Evolutionary conservation across 2,888 invertebrate species (phyloP), one percentile per base, ranked within the genome.

Genomic region (Myopa testacea): DNA sequence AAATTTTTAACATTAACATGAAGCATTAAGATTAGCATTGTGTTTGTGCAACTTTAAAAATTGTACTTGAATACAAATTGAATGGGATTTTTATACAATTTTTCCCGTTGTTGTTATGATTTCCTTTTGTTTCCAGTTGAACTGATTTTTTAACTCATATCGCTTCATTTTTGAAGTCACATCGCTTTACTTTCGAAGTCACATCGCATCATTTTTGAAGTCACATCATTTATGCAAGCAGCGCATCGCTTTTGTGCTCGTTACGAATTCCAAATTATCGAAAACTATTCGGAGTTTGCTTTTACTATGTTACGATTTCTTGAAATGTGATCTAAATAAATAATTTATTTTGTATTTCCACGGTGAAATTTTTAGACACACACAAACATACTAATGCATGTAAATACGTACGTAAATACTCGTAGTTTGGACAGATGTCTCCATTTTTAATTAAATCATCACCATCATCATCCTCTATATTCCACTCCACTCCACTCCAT

Each of bases 211-310:
- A 50, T 1, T 50, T 50, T 8, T 10, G 50, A 14, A 50, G 10
- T 8, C 50, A 14, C 50, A 14, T 50, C 50, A 14, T 12, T n/a
- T 55, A n/a, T n/a, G 3, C 55, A 55, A 5, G 50, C 14, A 26
- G 55, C 1, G 14, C 8, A 55, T 5, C 55, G 55, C 45, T 45
- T 45, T 6, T 45, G 10, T 4, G 55, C 55, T n/a, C 55, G 55
- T n/a, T 55, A 55, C 55, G 55, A 55, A 55, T 55, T 55, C 14
- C 55, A 14, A 55, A 55, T 55, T 55, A n/a, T 55, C 55, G 55
- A 55, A 55, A 55, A 26, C 2, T 26, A 26, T 26, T 55, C 10
- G 8, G 55, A 1, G 5, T 55, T 55, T n/a, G 45, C 10, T 45
- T 45, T 45, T 10, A 45, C 45, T 45, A 55, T 12, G 55, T 5